Evolutionary conservation across 2,888 invertebrate genomes (phyloP), one percentile per base, ranked within the genome.

Genomic region (Caenorhabditis angaria): DNA sequence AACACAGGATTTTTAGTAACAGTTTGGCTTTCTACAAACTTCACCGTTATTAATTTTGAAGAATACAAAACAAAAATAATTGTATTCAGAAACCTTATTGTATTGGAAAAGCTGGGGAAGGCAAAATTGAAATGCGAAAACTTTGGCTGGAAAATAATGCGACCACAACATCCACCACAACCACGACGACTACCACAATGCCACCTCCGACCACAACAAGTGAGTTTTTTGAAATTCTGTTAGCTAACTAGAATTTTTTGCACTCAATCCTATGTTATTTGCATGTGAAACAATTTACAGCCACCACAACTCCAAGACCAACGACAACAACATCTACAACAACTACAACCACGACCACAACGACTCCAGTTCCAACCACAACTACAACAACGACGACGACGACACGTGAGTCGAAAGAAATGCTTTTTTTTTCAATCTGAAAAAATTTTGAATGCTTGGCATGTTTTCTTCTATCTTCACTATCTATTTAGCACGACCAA

Each of bases 81-180:
- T 29, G 10, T 12, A 73, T 79, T 59, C 76, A 81, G 81, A 72
- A 69, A 0, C 81, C 82, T 2, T 82, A 82, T 62, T 82, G 82
- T 61, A 77, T 82, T 22, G 70, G 75, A 60, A 77, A 73, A 61
- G 65, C 76, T 18, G 77, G 69, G 6, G 68, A 56, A 4, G 72
- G 70, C 12, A 71, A 71, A 24, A 66, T 74, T 20, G 78, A 76
- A 54, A 74, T 82, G 24, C 63, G 82, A 4, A 82, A 82, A 55
- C 69, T 82, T 5, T 82, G 82, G 82, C 29, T 74, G 22, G 74
- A 71, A 14, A 65, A 58, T 6, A 74, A 75, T 24, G 64, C 61
- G 32, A 76, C 74, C 0, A 73, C 76, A 2, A 57, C 69, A 0
- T 59, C 71, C 0, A 64, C 75, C 1, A 69, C 76, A 2, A 71